Evolutionary conservation across 64 coral and sea anemone genomes (phyloP).

Genomic region (Cladopsammia gracilis): DNA sequence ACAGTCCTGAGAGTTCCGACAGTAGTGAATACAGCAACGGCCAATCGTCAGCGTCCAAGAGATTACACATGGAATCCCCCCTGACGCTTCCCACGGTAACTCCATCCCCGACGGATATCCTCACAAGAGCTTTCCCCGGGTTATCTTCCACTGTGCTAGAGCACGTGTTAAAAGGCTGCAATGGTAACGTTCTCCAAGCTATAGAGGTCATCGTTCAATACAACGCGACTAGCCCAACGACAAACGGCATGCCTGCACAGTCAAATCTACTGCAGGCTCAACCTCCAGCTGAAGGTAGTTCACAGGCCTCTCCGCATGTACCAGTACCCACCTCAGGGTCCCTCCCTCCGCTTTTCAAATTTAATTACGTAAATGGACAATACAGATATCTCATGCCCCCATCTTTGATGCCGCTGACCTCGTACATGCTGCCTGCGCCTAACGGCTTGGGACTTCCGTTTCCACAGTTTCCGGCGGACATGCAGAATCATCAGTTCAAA

Average conservation of each 20-base stretch:
- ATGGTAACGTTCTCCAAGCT: conserved; percentile 93
- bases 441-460: conserved; percentile 41
- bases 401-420: conserved; percentile 80
- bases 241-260: conserved; percentile 10
- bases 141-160: conserved; percentile 74
- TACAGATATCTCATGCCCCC: conserved; percentile 82
- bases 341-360: conserved; percentile 72
- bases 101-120: conserved; percentile 71
- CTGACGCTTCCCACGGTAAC: conserved; percentile 33
- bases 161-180: conserved; percentile 90
- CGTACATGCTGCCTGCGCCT: conserved; percentile 59
- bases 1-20: conserved; percentile 41
- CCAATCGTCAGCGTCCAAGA: conserved; percentile 2
- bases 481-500: conserved; percentile 45
- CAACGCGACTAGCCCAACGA: neutral
- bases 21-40: conserved; percentile 19
- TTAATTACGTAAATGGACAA: conserved; percentile 82
- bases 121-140: conserved; percentile 79
- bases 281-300: neutral
- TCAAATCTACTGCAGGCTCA: conserved; percentile 36
- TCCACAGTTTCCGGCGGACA: conserved; percentile 33
- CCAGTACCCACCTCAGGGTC: neutral
- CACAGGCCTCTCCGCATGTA: conserved; percentile 20
- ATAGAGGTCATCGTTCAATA: conserved; percentile 95
- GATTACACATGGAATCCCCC: conserved; percentile 1